Percentiles rank a stretch among this genome's conserved stretches.
Conservation (phyloP, 2,797 vertebrate genomes). For the Pseudopleuronectes americanus region DNA sequence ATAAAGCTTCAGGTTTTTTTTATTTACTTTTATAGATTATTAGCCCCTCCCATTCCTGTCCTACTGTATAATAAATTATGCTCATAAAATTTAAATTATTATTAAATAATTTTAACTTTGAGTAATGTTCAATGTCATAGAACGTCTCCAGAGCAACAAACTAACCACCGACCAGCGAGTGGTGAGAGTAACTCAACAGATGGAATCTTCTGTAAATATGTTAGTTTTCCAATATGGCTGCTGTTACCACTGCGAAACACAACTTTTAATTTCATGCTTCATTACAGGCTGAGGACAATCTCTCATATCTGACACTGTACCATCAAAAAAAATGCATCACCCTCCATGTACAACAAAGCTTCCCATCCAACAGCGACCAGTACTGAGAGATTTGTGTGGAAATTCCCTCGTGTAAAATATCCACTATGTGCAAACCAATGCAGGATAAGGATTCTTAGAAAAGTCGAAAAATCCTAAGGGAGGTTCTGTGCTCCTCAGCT, state of each 20-base stretch:
- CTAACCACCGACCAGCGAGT: not conserved
- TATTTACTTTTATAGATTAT: too few species aligned
- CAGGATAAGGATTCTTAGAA: not conserved
- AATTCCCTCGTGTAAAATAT: too few species aligned
- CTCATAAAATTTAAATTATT: not conserved
- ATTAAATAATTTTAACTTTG: not conserved
- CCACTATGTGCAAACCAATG: not conserved
- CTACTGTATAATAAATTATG: not conserved
- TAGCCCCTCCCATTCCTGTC: too few species aligned
- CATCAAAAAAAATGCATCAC: not conserved
- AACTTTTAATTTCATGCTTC: conserved; percentile 2
- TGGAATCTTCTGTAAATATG: not conserved
- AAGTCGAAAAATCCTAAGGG: not conserved
- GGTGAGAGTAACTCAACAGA: not conserved
- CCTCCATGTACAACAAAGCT: not conserved
- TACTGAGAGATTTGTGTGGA: not conserved
- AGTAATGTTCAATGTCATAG: not conserved
- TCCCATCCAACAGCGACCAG: not conserved
- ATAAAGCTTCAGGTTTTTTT: too few species aligned
- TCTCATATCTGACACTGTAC: too few species aligned
- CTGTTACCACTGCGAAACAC: not conserved
- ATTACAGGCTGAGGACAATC: not conserved
- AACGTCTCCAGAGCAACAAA: not conserved
- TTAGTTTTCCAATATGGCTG: not conserved
- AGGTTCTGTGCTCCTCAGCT: not conserved